Base-by-base conservation (phyloP, 2,797 vertebrate species). In the Pelodytes ibericus region DNA sequence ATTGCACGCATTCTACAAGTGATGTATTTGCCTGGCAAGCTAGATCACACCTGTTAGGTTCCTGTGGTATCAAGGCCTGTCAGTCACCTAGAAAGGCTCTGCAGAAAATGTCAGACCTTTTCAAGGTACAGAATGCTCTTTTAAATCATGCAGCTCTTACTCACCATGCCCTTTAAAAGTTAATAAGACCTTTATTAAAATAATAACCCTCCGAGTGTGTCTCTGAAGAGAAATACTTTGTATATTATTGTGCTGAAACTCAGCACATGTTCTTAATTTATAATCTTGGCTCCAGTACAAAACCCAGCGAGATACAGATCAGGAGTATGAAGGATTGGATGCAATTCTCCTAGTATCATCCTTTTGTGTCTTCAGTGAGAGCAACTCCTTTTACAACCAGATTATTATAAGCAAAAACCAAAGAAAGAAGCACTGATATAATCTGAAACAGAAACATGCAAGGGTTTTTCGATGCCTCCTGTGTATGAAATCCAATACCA, bases 221-320 rank as follows among this genome's bases (percentile, higher is more conserved):
- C 3, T 44, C 10, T 13, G 3, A 3, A 13, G 33, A 6, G 11
- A 5, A 36, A 11, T 36, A 36, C 69, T 27, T n/a, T 41, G 39
- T 51, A 58, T 60, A 33, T 72, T 25, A 51, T 18, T 47, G 44
- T 4, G 16, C 41, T 6, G 26, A 61, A 6, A 31, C 44, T 26
- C 22, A 51, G 44, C 59, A 26, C 25, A 72, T 53, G 71, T 51
- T 72, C 44, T 29, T n/a, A 53, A 16, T 63, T 62, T 26, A 63
- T 36, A 51, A 7, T 29, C 22, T 61, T 53, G 71, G 71, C 51
- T 20, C 3, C 2, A 36, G 44, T 33, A 72, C 58, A 63, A 31
- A 20, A 51, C 15, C 20, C 58, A 72, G 39, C 58, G 3, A 36
- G 44, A 72, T 63, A 33, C 4, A 53, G 11, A 63, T 53, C 41